A percentile compares a stretch with the other conserved stretches of the same genome.
phyloP scores from a whole-genome alignment of 2,113 vertebrate genomes.

The Abramis brama region DNA sequence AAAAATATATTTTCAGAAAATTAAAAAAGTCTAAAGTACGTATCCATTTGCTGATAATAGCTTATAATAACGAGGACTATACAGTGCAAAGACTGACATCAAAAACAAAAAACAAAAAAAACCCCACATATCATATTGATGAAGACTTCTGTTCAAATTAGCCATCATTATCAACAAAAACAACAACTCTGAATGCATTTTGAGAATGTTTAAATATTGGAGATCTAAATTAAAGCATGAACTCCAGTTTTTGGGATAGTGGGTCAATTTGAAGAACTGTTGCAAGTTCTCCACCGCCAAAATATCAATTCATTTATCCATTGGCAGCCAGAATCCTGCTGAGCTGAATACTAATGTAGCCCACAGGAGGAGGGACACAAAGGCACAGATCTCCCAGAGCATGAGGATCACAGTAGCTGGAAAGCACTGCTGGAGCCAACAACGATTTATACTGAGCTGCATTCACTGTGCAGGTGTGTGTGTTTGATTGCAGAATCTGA shows the following conservation, averaged over 20 bases:
- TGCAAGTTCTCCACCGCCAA: slow-evolving; percentile 1
- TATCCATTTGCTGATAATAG: too few species aligned
- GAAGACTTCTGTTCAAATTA: not conserved
- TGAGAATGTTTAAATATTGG: not conserved
- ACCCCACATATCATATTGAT: not conserved
- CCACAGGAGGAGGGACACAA: not conserved
- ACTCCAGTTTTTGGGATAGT: slow-evolving; percentile 24
- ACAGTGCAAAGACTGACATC: too few species aligned
- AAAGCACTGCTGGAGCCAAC: not conserved
- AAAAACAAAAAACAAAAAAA: too few species aligned
- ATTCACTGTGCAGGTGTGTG: slow-evolving; percentile 27
- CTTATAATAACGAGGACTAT: too few species aligned
- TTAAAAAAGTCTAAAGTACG: too few species aligned
- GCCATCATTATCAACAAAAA: slow-evolving; percentile 14
- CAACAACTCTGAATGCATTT: not conserved
- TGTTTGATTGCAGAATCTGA: slow-evolving; percentile 27
- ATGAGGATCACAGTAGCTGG: not conserved
- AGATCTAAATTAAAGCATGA: slow-evolving; percentile 18
- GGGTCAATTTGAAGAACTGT: slow-evolving; percentile 27
- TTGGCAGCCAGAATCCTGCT: not conserved
- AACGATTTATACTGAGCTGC: slow-evolving; percentile 20
- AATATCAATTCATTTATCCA: slow-evolving; percentile 51
- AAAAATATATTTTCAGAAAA: too few species aligned
- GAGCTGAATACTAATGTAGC: slow-evolving; percentile 27
- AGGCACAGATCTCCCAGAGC: slow-evolving; percentile 4